A percentile compares a stretch with the other conserved stretches of the same genome.
Conservation (phyloP, 2,113 vertebrate genomes). For the Sorex araneus region DNA sequence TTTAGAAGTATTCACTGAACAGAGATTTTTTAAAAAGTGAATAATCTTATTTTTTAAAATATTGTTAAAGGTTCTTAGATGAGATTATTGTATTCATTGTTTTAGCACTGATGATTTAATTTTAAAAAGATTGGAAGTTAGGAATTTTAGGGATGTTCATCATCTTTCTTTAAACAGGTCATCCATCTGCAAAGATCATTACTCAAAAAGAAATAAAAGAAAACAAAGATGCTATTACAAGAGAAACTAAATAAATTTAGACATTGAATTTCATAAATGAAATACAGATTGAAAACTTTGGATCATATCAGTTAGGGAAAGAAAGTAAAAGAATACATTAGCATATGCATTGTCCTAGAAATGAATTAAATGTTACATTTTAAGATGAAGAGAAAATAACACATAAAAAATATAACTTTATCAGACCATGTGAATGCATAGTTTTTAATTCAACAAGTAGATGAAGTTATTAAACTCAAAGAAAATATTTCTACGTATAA, state of each 20-base stretch:
- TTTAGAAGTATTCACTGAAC: no score
- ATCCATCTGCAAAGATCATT: conserved; percentile 39
- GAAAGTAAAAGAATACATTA: conserved; percentile 58
- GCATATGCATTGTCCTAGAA: conserved; percentile 27
- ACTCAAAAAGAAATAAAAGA: conserved; percentile 4
- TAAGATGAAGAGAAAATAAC: background rate
- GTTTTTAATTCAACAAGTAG: conserved; percentile 28
- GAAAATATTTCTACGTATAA: background rate
- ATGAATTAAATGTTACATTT: conserved; percentile 52
- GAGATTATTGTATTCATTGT: conserved; percentile 12
- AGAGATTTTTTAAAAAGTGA: background rate
- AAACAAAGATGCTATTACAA: conserved; percentile 30
- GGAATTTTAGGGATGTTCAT: background rate
- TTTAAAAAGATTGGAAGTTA: background rate
- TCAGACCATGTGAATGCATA: conserved; percentile 44
- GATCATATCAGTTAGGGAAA: background rate
- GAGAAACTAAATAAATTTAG: conserved; percentile 68
- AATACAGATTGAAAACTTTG: conserved; percentile 18
- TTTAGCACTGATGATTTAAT: conserved; percentile 20
- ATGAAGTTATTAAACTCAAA: conserved; percentile 34
- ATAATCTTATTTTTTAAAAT: background rate
- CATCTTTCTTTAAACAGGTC: background rate
- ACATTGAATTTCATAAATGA: conserved; percentile 52
- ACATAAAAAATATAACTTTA: background rate
- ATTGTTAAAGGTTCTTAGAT: background rate